A percentile compares a stretch with the other conserved stretches of the same genome.
Evolutionary conservation across 2,113 vertebrate species (phyloP).

Genomic region (Craseonycteris thonglongyai): DNA sequence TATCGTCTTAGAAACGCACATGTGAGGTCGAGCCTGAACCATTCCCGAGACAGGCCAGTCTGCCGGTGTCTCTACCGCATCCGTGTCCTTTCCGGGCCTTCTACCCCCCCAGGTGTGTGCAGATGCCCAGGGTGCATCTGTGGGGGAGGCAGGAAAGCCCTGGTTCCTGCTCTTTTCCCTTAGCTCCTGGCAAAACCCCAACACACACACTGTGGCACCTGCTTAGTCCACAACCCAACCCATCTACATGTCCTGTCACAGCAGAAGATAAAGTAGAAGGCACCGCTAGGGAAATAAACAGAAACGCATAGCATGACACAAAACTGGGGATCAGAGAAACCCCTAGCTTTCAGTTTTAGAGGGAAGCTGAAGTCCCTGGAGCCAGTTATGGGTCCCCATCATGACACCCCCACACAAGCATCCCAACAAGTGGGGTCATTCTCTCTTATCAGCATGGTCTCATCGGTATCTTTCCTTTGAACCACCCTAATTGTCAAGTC

Average conservation of each 20-base stretch:
- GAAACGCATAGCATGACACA: neutral
- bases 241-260: accelerated
- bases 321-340: neutral
- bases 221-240: accelerated
- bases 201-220: accelerated
- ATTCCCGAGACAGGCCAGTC: accelerated
- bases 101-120: neutral
- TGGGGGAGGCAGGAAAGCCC: no score
- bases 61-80: accelerated
- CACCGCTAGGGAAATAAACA: accelerated
- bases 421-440: neutral
- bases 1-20: neutral
- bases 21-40: neutral
- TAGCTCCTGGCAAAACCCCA: accelerated
- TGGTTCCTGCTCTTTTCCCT: no score
- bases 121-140: no score
- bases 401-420: neutral
- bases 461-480: neutral
- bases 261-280: neutral
- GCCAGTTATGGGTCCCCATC: neutral
- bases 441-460: neutral
- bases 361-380: neutral
- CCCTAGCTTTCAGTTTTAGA: neutral
- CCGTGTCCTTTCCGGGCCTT: neutral
- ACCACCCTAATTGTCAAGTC: neutral